These are phyloP conservation scores for Nyctalus aviator DNA, from an alignment of 2,797 vertebrate genomes.

Conservation along the genomic window DNA sequence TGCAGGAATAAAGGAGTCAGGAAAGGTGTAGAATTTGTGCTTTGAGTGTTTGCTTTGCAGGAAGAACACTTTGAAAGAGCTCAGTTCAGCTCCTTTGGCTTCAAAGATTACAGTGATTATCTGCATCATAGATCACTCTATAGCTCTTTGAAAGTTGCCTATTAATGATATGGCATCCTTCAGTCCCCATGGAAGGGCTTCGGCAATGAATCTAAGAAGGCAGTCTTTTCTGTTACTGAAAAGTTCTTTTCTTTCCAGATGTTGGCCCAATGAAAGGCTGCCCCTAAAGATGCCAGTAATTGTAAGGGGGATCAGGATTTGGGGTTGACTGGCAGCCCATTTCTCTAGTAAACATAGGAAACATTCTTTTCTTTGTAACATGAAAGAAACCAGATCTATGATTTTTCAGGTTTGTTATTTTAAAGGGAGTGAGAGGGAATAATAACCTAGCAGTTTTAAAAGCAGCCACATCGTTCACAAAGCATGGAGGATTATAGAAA, in stretches of 20 bases:
- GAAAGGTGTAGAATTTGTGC: neutral
- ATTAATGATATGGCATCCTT: neutral
- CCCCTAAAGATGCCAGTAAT: neutral
- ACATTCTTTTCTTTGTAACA: neutral
- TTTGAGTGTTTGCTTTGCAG: neutral
- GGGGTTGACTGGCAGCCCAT: neutral
- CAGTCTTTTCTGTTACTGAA: neutral
- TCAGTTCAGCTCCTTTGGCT: neutral
- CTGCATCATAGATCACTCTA: neutral
- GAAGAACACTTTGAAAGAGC: neutral
- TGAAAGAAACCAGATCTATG: neutral
- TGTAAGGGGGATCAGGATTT: neutral
- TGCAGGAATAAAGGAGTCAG: too few species aligned
- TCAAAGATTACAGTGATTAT: neutral
- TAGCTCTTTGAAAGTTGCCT: neutral
- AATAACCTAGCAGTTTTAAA: neutral
- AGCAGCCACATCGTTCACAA: neutral
- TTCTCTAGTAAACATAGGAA: neutral
- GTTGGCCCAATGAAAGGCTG: neutral
- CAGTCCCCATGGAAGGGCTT: neutral
- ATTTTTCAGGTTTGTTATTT: conserved; percentile 2
- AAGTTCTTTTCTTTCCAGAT: neutral
- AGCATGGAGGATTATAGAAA: neutral
- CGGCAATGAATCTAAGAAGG: neutral
- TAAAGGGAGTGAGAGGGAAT: neutral